Evolutionary conservation across 2,888 invertebrate species (phyloP), one percentile per base, ranked within the genome.

Genomic region (Thereva nobilitata): DNA sequence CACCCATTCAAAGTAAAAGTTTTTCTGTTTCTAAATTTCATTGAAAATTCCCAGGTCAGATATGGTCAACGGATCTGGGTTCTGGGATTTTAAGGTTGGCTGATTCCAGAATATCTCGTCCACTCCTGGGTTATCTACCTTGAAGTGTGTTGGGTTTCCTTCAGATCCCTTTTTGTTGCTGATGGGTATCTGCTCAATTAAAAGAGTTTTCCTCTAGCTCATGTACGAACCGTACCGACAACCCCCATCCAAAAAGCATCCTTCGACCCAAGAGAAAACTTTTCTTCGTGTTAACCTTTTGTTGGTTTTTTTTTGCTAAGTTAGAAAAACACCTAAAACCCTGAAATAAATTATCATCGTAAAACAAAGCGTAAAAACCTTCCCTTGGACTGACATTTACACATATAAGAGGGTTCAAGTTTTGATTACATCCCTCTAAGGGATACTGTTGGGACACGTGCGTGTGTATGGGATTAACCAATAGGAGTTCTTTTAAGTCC

Each of bases 401-500:
- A 23, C 23, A 23, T 66, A 56, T 64, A 68, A 56, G 63, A 68
- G 68, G 66, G 66, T 65, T 52, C 49, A 40, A 53, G 56, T 52
- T 45, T 57, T 45, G 57, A 64, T 56, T 50, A 61, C 55, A 55
- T 53, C 61, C 40, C 61, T 41, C 61, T 50, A 12, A 50, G 61
- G 61, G 61, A 49, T 23, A 34, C 56, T 37, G 56, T 37, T 37
- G 42, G 45, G 8, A 38, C 55, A 35, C 23, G 37, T 61, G 50
- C 61, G 50, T 61, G 63, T 59, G 56, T 68, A 61, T n/a, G 56
- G 68, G 66, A 66, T 68, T 56, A 66, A 53, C 68, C 66, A 68
- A 66, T 68, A 68, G 66, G 66, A 68, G 68, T 67, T 68, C 68
- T 68, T 68, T 68, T 68, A 68, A 68, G 68, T 68, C 68, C 64